Percentiles rank a stretch among this genome's conserved stretches.
Conservation (phyloP, 2,888 invertebrate species). For the Stenolophus ochropezus region DNA sequence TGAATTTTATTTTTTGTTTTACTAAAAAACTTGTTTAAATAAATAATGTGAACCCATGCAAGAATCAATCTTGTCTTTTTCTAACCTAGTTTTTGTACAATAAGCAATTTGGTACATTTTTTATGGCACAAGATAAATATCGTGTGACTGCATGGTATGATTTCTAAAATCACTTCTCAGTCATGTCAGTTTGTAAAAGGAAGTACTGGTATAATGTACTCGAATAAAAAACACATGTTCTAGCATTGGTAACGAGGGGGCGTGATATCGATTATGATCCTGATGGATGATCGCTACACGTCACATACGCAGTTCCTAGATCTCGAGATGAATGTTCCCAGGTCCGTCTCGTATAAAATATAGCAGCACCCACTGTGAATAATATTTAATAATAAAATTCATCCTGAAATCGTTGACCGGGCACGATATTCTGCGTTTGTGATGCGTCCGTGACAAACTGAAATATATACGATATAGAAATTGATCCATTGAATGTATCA, state of each 20-base stretch:
- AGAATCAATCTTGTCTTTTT: too few species aligned
- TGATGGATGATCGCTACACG: conserved; percentile 34
- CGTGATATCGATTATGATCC: conserved; percentile 37
- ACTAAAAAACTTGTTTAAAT: too few species aligned
- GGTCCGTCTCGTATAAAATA: conserved; percentile 43
- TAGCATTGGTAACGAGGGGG: conserved; percentile 12
- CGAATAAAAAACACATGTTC: neutral
- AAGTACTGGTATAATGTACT: neutral
- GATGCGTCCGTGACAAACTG: conserved; percentile 54
- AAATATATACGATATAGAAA: conserved; percentile 54
- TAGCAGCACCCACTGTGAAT: conserved; percentile 49
- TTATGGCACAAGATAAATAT: neutral
- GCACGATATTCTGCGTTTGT: conserved; percentile 38
- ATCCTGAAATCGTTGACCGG: conserved; percentile 45
- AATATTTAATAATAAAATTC: conserved; percentile 52
- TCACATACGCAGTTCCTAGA: conserved; percentile 35
- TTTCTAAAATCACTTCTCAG: neutral
- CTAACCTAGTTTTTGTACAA: neutral
- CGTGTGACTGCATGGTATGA: neutral
- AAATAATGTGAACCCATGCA: too few species aligned
- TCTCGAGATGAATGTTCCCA: conserved; percentile 43
- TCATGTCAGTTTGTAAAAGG: neutral
- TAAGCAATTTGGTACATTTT: neutral
- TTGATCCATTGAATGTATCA: conserved; percentile 51
- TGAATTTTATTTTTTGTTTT: too few species aligned